A percentile compares a stretch with the other conserved stretches of the same genome.
Evolutionary conservation across 1,140 invertebrate species (phyloP).

Genomic region (Trichonephila inaurata): DNA sequence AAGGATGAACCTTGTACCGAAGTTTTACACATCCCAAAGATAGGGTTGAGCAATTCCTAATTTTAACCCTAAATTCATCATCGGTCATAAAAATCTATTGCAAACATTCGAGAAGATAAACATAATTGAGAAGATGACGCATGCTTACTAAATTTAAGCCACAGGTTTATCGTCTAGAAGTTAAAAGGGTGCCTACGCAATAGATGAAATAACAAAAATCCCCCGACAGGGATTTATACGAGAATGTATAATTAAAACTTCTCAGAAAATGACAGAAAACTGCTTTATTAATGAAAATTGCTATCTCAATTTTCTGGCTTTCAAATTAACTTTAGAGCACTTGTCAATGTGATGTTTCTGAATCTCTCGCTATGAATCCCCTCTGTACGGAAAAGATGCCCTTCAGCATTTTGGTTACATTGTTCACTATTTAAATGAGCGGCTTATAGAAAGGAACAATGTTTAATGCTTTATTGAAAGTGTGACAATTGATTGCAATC

Average conservation of each 20-base stretch:
- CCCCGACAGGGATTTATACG: neutral
- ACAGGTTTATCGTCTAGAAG: too few species aligned
- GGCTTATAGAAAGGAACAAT: neutral
- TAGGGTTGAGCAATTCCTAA: too few species aligned
- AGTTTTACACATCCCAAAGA: too few species aligned
- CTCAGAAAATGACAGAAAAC: neutral
- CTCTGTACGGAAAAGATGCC: neutral
- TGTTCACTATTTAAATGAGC: neutral
- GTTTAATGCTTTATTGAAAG: neutral
- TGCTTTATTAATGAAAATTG: constrained; percentile 1
- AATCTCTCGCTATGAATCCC: neutral
- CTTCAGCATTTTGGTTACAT: neutral
- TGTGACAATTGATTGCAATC: constrained; percentile 1
- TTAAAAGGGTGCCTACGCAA: too few species aligned
- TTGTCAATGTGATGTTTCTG: neutral
- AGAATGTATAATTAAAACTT: neutral
- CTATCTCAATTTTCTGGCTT: neutral
- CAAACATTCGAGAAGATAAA: too few species aligned
- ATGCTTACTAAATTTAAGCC: too few species aligned
- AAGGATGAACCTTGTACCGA: too few species aligned
- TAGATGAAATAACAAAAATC: neutral
- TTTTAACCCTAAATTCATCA: too few species aligned
- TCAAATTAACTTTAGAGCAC: neutral
- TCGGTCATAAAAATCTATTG: too few species aligned
- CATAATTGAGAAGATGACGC: too few species aligned